Evolutionary conservation across 2,113 vertebrate species (phyloP).

Genomic region (Microcebus jonahi): DNA sequence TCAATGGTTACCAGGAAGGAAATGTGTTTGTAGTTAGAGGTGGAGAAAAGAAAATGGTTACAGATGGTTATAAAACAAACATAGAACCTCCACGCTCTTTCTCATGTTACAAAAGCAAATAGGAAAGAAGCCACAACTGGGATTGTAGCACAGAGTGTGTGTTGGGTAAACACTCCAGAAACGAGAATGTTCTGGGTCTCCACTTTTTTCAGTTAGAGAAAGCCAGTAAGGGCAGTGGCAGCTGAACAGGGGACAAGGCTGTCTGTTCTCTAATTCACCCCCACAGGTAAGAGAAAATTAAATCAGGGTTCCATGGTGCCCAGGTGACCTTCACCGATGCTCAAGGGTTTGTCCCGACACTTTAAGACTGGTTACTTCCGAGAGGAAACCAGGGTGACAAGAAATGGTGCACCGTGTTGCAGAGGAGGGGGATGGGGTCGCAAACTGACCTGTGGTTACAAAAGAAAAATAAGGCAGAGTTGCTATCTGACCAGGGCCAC

Average conservation of each 20-base stretch:
- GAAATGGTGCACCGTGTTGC: background rate
- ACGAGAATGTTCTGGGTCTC: constrained; percentile 53
- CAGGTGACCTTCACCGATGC: background rate
- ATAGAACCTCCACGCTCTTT: constrained; percentile 63
- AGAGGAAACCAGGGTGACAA: background rate
- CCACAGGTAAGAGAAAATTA: background rate
- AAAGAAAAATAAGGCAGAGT: constrained; percentile 36
- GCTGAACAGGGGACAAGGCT: background rate
- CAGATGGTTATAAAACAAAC: constrained; percentile 81
- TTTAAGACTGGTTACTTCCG: background rate
- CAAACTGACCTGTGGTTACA: constrained; percentile 11
- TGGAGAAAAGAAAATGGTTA: constrained; percentile 35
- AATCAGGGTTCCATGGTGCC: background rate
- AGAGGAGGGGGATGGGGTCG: background rate
- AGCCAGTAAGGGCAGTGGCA: background rate
- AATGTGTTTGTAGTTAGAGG: constrained; percentile 51
- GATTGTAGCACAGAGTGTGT: constrained; percentile 62
- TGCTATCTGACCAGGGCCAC: background rate
- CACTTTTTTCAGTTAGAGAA: constrained; percentile 29
- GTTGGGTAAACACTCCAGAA: constrained; percentile 78
- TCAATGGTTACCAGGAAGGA: constrained; percentile 39
- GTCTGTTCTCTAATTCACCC: background rate
- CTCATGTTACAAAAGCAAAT: constrained; percentile 82
- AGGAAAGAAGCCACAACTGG: constrained; percentile 56
- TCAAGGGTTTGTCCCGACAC: background rate